These are phyloP conservation scores for Phataginus tricuspis DNA, from an alignment of 2,797 vertebrate species.

Conservation along the genomic window DNA sequence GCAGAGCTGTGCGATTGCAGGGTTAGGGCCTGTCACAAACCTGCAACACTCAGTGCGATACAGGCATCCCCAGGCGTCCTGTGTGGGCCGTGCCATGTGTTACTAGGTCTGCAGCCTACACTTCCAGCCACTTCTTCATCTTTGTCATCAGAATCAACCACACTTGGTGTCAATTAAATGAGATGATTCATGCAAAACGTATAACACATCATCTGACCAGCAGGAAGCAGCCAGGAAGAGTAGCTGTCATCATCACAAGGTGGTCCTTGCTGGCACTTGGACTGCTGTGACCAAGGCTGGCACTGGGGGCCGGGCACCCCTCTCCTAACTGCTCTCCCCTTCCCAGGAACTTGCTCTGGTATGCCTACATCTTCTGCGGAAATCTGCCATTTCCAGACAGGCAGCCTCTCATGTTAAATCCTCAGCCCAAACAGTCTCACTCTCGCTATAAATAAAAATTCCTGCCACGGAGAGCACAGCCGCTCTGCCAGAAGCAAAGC, in stretches of 20 bases:
- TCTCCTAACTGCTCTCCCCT: background rate
- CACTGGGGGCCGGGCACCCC: accelerated
- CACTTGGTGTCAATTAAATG: background rate
- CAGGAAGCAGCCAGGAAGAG: too few species aligned
- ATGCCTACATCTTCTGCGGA: background rate
- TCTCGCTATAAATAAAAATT: slow-evolving; percentile 36
- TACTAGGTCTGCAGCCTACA: accelerated
- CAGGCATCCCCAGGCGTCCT: accelerated
- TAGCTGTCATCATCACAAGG: background rate
- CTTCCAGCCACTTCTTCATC: background rate
- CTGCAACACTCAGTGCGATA: background rate
- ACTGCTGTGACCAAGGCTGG: background rate
- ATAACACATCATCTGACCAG: background rate
- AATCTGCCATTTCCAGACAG: background rate
- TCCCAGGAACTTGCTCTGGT: background rate
- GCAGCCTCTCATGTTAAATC: background rate
- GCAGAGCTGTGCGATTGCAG: background rate
- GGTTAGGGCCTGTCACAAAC: background rate
- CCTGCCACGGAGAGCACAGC: slow-evolving; percentile 31
- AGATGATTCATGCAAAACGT: background rate
- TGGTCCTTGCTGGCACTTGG: background rate
- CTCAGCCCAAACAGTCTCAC: background rate
- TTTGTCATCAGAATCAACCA: background rate
- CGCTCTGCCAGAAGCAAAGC: slow-evolving; percentile 7
- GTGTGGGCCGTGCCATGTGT: background rate